Conservation (phyloP, 2,888 invertebrate genomes). For the Dryobotodes eremita region DNA sequence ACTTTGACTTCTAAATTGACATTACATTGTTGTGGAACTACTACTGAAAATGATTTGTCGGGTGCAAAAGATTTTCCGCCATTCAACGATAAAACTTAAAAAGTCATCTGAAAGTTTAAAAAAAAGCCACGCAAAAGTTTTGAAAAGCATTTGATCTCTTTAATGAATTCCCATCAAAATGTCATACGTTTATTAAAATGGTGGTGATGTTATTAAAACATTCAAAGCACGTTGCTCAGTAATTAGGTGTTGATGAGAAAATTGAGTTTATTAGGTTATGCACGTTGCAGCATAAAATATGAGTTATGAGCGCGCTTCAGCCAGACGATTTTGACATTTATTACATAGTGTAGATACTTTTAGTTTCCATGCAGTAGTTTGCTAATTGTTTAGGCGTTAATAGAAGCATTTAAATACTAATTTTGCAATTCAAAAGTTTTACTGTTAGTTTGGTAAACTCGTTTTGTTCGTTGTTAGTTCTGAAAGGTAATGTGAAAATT, state of each 20-base stretch:
- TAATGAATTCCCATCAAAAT: neutral
- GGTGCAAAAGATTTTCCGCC: neutral
- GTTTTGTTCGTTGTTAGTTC: constrained; percentile 13
- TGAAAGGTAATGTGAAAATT: constrained; percentile 28
- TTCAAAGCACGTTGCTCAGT: constrained; percentile 17
- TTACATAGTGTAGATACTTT: constrained; percentile 40
- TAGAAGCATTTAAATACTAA: constrained; percentile 44
- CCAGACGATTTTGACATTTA: constrained; percentile 33
- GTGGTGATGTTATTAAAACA: neutral
- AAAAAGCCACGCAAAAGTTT: neutral
- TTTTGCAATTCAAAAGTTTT: constrained; percentile 46
- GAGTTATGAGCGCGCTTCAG: constrained; percentile 22
- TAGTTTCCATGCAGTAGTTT: constrained; percentile 30
- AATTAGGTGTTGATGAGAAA: constrained; percentile 33
- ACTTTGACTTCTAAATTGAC: neutral
- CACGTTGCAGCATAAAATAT: constrained; percentile 47
- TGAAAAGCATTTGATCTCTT: neutral
- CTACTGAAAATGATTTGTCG: neutral
- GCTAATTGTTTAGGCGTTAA: constrained; percentile 46
- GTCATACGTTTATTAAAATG: neutral
- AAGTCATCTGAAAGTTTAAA: neutral
- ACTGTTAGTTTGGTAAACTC: constrained; percentile 32
- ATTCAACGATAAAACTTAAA: neutral
- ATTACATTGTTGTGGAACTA: neutral
- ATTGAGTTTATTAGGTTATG: constrained; percentile 49